phyloP scores from a whole-genome alignment of 2,888 invertebrate genomes.

The Octonoba sinensis region DNA sequence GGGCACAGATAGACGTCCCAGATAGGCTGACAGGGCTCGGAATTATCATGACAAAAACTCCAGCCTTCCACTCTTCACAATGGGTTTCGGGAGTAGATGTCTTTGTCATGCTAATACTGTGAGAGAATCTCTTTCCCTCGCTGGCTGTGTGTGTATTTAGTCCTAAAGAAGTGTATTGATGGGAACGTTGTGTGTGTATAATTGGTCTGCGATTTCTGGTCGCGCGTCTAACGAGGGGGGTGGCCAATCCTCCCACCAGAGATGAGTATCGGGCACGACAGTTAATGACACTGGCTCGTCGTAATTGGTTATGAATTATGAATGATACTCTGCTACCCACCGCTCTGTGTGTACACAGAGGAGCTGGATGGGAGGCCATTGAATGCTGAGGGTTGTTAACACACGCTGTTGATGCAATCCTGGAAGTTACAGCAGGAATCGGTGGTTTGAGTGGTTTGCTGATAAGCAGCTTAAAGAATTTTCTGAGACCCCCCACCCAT shows the following conservation, averaged over 20 bases:
- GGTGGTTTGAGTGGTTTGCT: background rate
- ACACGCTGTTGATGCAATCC: constrained; percentile 26
- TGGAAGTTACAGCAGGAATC: constrained; percentile 6
- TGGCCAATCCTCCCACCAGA: constrained; percentile 16
- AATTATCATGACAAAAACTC: constrained; percentile 56
- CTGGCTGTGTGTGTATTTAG: constrained; percentile 42
- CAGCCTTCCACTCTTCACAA: constrained; percentile 33
- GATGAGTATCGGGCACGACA: constrained; percentile 35
- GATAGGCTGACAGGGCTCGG: constrained; percentile 6
- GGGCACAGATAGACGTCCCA: constrained; percentile 39
- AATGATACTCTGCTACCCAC: constrained; percentile 42
- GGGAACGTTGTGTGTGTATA: constrained; percentile 51
- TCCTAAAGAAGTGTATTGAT: constrained; percentile 59
- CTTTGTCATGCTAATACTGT: constrained; percentile 58
- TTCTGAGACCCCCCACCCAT: too few species aligned
- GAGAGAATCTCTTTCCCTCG: constrained; percentile 15
- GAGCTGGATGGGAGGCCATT: background rate
- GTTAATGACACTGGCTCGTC: constrained; percentile 51
- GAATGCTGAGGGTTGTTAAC: constrained; percentile 21
- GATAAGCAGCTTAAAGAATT: too few species aligned
- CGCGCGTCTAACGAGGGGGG: constrained; percentile 28
- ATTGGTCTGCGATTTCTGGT: constrained; percentile 57
- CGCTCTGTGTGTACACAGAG: constrained; percentile 9
- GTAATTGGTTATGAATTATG: constrained; percentile 64
- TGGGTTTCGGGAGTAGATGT: constrained; percentile 27